phyloP scores from a whole-genome alignment of 2,113 vertebrate genomes.

The Percina caprodes region DNA sequence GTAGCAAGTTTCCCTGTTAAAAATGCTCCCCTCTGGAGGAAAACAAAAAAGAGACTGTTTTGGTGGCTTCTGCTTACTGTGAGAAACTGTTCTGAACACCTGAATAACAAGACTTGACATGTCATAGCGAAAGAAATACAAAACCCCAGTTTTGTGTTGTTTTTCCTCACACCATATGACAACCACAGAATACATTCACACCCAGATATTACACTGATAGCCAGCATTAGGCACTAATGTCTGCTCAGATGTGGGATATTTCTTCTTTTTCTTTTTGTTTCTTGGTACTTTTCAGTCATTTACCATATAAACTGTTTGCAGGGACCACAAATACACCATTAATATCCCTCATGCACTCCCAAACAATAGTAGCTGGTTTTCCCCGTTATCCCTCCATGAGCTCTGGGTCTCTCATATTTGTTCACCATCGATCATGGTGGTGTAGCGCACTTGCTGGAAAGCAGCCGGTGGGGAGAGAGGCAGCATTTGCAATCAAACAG shows the following conservation, averaged over 20 bases:
- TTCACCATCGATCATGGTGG: constrained; percentile 77
- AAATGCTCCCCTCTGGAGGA: constrained; percentile 58
- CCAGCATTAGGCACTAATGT: constrained; percentile 49
- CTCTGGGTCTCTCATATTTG: constrained; percentile 76
- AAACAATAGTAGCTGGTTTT: constrained; percentile 48
- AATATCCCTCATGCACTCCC: constrained; percentile 59
- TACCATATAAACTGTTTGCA: constrained; percentile 68
- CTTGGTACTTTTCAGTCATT: constrained; percentile 61
- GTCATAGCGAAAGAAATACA: constrained; percentile 75
- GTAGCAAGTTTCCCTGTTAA: constrained; percentile 64
- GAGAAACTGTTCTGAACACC: constrained; percentile 69
- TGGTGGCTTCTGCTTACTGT: constrained; percentile 70
- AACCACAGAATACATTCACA: constrained; percentile 64
- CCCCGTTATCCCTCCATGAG: constrained; percentile 66
- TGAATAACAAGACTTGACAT: constrained; percentile 76
- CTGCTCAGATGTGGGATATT: constrained; percentile 44
- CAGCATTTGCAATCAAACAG: constrained; percentile 84
- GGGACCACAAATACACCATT: constrained; percentile 66
- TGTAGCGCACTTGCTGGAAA: constrained; percentile 67
- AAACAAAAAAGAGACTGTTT: constrained; percentile 43
- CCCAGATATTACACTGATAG: constrained; percentile 64
- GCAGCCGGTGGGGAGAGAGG: constrained; percentile 80
- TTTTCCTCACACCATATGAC: constrained; percentile 54
- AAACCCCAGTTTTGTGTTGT: constrained; percentile 68
- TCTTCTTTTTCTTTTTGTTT: constrained; percentile 44